Percentiles rank a stretch among this genome's conserved stretches.
Evolutionary conservation across 2,888 invertebrate species (phyloP).

Genomic region (Resseliella maxima): DNA sequence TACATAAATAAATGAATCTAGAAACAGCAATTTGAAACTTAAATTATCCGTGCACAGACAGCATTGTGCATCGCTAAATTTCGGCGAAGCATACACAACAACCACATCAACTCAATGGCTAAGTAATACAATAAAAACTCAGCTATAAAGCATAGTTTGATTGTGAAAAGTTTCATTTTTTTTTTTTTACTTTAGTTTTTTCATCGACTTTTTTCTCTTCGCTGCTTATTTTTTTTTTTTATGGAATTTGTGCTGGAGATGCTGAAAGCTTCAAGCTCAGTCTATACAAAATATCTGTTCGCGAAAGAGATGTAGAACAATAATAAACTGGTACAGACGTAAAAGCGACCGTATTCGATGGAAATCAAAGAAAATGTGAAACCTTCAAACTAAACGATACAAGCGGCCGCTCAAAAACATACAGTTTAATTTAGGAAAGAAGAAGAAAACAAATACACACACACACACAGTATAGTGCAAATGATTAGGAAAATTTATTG

Average conservation of each 20-base stretch:
- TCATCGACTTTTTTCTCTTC: too few relatives aligned
- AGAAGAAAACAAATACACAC: neutral
- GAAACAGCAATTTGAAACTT: constrained; percentile 51
- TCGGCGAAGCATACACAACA: neutral
- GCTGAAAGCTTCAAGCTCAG: neutral
- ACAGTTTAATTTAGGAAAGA: too few relatives aligned
- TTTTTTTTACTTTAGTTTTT: neutral
- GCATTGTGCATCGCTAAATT: neutral
- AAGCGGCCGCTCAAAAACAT: neutral
- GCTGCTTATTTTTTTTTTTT: too few relatives aligned
- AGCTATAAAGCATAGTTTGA: neutral
- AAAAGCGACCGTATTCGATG: neutral
- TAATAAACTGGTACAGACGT: neutral
- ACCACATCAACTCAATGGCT: neutral
- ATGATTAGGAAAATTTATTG: constrained; percentile 45
- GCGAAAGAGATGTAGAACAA: neutral
- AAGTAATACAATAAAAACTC: neutral
- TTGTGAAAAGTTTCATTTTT: neutral
- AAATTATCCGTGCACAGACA: neutral
- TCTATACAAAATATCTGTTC: neutral
- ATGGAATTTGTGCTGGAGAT: constrained; percentile 2
- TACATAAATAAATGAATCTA: constrained; percentile 40
- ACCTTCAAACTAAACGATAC: neutral
- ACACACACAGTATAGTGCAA: neutral
- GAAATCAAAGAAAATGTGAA: neutral